Percentiles rank a stretch among this genome's conserved stretches.
Conservation (phyloP, 2,888 invertebrate species). For the Phrixothrix hirtus region DNA sequence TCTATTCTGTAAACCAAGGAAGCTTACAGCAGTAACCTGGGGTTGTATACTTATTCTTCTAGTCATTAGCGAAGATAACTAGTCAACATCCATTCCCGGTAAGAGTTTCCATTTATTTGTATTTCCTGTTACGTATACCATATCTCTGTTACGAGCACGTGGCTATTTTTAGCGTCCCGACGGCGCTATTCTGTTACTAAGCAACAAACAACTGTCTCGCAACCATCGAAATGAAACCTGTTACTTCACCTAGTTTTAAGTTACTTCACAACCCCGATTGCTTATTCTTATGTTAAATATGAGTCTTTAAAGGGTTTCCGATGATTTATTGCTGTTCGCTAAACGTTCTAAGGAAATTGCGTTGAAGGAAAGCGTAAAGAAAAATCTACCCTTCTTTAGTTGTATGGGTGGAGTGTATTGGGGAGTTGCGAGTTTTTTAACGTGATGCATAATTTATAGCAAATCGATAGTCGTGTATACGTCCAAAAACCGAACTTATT, state of each 20-base stretch:
- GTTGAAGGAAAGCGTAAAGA: not conserved
- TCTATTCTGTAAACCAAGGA: slow-evolving; percentile 11
- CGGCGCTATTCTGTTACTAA: slow-evolving; percentile 19
- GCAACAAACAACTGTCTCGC: slow-evolving; percentile 18
- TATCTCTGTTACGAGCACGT: slow-evolving; percentile 11
- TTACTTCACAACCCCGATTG: slow-evolving; percentile 4
- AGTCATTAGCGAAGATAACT: slow-evolving; percentile 20
- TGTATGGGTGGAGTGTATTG: no score
- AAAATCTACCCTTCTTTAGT: not conserved
- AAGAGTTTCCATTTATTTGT: slow-evolving; percentile 7
- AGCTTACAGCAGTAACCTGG: slow-evolving; percentile 1
- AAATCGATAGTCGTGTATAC: no score
- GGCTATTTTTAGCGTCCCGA: slow-evolving; percentile 27
- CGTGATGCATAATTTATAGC: no score
- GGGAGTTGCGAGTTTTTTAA: no score
- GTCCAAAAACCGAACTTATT: no score
- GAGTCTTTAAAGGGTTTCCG: slow-evolving; percentile 1
- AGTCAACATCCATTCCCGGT: slow-evolving; percentile 14
- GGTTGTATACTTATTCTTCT: slow-evolving; percentile 26
- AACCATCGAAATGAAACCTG: slow-evolving; percentile 15
- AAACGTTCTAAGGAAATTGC: not conserved
- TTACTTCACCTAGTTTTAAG: slow-evolving; percentile 16
- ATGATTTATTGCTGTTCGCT: slow-evolving; percentile 1
- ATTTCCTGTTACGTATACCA: slow-evolving; percentile 5
- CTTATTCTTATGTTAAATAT: slow-evolving; percentile 4